Base-by-base conservation (phyloP, 2,113 vertebrate species). In the Phoenicopterus ruber region DNA sequence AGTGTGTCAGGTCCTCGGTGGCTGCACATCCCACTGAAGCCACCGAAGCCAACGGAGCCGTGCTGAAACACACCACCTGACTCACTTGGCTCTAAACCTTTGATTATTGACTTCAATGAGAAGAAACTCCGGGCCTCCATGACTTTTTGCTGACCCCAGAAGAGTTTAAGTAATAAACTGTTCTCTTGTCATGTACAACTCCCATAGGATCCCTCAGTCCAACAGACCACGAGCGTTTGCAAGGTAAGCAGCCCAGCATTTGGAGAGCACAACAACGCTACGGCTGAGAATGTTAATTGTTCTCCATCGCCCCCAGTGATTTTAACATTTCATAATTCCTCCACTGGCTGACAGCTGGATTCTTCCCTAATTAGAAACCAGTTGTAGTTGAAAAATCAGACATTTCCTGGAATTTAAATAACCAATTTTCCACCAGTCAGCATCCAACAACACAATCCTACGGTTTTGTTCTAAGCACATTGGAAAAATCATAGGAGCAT, bases 381-480 rank as follows among this genome's bases (percentile, higher is more conserved):
- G 52, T 96, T 96, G 94, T 47, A 97, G 88, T 54, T 96, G 94
- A 96, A 97, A 96, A 97, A 93, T 96, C 95, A 88, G 92, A 93
- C 94, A 20, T 97, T 97, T 97, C 96, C 97, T 97, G 97, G 94
- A 95, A 97, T 88, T 96, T 96, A 89, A 97, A 92, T 55, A 87
- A 82, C 74, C 78, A 7, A 42, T 95, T 94, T 96, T 96, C 94
- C 91, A 96, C 84, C 59, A 81, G n/a, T 91, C 94, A 74, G 67
- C 85, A 90, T 96, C 92, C 78, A 96, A 88, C 55, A 83, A 65
- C 67, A 57, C 71, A n/a, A 78, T 67, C 44, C 44, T 78, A 32
- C 40, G 2, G 44, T n/a, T 91, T 74, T 12, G 1, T 65, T 79
- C 11, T 29, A 15, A 74, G 58, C 38, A 69, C 0, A 4, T 18